Base-by-base conservation (phyloP, 2,888 invertebrate genomes). In the Trissolcus brochymenae region DNA sequence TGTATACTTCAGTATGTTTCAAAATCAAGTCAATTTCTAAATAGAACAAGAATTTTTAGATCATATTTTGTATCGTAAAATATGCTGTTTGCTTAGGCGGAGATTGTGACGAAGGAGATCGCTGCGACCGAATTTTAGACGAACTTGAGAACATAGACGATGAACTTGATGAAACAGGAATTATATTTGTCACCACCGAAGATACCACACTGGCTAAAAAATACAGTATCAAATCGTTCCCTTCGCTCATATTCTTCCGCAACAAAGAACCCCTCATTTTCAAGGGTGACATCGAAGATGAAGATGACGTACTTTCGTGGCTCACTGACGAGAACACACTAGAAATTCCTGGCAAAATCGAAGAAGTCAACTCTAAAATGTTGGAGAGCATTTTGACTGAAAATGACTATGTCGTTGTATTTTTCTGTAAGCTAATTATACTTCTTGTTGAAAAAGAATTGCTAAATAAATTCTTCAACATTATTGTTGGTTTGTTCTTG, bases 111-210 rank as follows among this genome's bases (percentile, higher is more conserved):
- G 95, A 96, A 78, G 96, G 96, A 14, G 95, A 96, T 82, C 93
- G 95, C 85, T 97, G 97, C 84, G 96, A 96, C 82, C 93, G 93
- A 81, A 95, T 97, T 78, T 90, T 97, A 16, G 93, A 95, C 25
- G 96, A 96, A 84, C 90, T 97, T 73, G 97, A 97, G 88, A 96
- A 96, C 85, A 97, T 97, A 82, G 97, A 97, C 82, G 97, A 97
- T 87, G 97, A 97, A 87, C 90, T 97, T 0, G 97, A 97, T 86
- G 96, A 97, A 90, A 95, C 95, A 70, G 97, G 97, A 62, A 97
- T 97, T 82, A 95, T 97, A 78, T 96, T 97, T 86, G 97, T 97
- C 0, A 97, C 97, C 43, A 97, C 97, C 13, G 97, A 97, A 90
- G 97, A 98, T 85, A 91, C 92, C 4, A 86, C 88, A 1, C 90